A percentile compares a stretch with the other conserved stretches of the same genome.
These are phyloP conservation scores for Staurois parvus DNA, from an alignment of 2,797 vertebrate genomes.

Conservation along the genomic window DNA sequence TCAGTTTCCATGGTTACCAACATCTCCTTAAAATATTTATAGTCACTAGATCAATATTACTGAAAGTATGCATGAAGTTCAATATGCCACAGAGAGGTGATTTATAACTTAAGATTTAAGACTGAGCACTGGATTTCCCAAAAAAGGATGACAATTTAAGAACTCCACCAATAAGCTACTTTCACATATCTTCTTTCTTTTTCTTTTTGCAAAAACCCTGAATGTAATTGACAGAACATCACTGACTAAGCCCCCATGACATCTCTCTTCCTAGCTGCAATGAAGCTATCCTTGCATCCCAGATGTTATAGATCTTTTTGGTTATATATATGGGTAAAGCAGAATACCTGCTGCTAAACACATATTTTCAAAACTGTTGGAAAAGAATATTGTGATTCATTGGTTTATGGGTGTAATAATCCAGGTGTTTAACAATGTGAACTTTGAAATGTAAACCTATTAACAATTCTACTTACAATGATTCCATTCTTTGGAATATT, in stretches of 20 bases:
- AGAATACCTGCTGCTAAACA: background rate
- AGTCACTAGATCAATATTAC: constrained; percentile 54
- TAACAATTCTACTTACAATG: background rate
- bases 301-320: constrained; percentile 2
- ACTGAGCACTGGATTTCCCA: background rate
- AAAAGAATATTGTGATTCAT: background rate
- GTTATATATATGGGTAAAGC: background rate
- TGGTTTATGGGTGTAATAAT: background rate
- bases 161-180: constrained; percentile 28
- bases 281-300: background rate
- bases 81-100: constrained; percentile 34
- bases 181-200: background rate
- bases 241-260: constrained; percentile 1
- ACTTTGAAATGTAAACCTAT: background rate
- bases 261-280: background rate
- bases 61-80: constrained; percentile 42
- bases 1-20: constrained; percentile 51
- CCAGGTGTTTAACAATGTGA: background rate
- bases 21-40: constrained; percentile 57
- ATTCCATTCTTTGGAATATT: too few relatives aligned
- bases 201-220: background rate
- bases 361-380: background rate
- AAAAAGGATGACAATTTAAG: constrained; percentile 39
- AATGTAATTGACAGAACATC: constrained; percentile 11
- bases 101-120: constrained; percentile 31